Evolutionary conservation across 2,797 vertebrate genomes (phyloP).

Genomic region (Botia kubotai): DNA sequence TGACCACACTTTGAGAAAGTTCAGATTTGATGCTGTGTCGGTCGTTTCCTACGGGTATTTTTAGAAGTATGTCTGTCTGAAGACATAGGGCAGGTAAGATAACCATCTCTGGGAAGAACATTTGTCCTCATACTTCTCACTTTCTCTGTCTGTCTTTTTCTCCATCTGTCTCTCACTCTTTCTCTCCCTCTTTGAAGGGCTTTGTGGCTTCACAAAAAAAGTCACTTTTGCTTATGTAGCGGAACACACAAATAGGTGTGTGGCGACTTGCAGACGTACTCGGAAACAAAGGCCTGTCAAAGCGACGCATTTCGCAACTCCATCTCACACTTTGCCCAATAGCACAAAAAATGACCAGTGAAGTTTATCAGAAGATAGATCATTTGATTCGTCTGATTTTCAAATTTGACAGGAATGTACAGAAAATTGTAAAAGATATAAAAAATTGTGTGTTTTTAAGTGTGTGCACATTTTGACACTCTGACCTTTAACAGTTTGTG

Average conservation of each 20-base stretch:
- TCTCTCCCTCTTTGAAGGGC: slow-evolving; percentile 69
- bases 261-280: slow-evolving; percentile 56
- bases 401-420: not conserved
- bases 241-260: slow-evolving; percentile 59
- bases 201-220: slow-evolving; percentile 75
- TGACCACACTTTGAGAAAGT: slow-evolving; percentile 64
- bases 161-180: slow-evolving; percentile 44
- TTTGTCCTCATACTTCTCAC: slow-evolving; percentile 34
- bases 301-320: slow-evolving; percentile 51
- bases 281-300: slow-evolving; percentile 55
- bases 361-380: not conserved
- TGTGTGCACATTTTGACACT: not conserved
- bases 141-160: slow-evolving; percentile 34
- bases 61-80: slow-evolving; percentile 63
- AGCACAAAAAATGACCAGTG: slow-evolving; percentile 29
- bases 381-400: not conserved
- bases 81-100: slow-evolving; percentile 72
- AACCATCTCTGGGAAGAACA: slow-evolving; percentile 77
- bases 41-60: slow-evolving; percentile 71
- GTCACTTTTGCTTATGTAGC: slow-evolving; percentile 66
- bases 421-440: not conserved
- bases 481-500: not conserved
- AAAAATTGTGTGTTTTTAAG: not conserved
- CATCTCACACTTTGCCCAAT: slow-evolving; percentile 37
- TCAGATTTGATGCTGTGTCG: slow-evolving; percentile 64